Evolutionary conservation across 1,140 invertebrate species (phyloP).

Genomic region (Notospermus geniculatus): DNA sequence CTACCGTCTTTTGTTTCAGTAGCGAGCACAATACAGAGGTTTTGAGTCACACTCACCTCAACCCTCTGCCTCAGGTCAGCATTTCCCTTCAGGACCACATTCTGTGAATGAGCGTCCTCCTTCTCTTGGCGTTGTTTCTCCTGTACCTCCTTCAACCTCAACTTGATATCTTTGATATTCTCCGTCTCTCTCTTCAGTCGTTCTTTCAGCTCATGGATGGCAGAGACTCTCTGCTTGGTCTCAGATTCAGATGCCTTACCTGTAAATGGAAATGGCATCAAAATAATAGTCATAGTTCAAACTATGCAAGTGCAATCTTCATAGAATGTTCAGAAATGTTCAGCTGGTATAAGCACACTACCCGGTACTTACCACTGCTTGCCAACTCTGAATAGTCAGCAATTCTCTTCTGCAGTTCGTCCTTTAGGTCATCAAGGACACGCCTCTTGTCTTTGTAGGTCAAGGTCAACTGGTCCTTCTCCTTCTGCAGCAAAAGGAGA

Average conservation of each 20-base stretch:
- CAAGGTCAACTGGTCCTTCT: conserved; percentile 42
- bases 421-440: conserved; percentile 40
- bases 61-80: conserved; percentile 40
- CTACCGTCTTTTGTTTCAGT: no score
- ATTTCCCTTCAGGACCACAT: conserved; percentile 38
- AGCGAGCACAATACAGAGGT: background rate
- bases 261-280: conserved; percentile 22
- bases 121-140: conserved; percentile 42
- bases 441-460: conserved; percentile 44
- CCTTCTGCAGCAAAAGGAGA: conserved; percentile 44
- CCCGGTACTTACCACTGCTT: conserved; percentile 32
- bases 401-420: conserved; percentile 42
- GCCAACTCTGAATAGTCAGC: conserved; percentile 45
- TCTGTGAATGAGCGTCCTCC: conserved; percentile 41
- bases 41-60: background rate
- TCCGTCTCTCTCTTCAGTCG: conserved; percentile 43
- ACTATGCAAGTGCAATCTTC: no score
- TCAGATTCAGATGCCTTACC: conserved; percentile 45
- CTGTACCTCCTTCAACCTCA: conserved; percentile 33
- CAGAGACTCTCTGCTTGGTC: conserved; percentile 39
- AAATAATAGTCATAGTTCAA: no score
- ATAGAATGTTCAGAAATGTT: conserved; percentile 1
- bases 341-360: no score
- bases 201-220: conserved; percentile 48
- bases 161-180: conserved; percentile 36